Percentiles rank a stretch among this genome's conserved stretches.
phyloP scores from a whole-genome alignment of 2,797 vertebrate genomes.

The Florisuga fusca region DNA sequence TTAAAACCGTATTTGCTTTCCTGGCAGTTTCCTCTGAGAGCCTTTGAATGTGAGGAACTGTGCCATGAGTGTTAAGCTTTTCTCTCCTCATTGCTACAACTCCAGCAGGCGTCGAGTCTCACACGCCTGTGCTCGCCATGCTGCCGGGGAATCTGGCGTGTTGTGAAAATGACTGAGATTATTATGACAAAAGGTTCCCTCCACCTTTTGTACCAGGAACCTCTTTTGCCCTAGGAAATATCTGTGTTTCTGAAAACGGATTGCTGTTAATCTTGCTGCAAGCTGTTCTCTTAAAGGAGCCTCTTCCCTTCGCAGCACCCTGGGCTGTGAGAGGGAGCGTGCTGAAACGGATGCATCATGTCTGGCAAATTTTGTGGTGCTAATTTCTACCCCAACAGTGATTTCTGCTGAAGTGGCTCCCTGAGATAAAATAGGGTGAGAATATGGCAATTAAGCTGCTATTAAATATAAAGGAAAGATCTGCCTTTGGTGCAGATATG shows the following conservation, averaged over 20 bases:
- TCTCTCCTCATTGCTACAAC: constrained; percentile 5
- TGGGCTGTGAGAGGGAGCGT: background rate
- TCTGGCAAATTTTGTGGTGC: background rate
- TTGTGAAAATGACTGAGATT: background rate
- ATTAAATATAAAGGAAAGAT: background rate
- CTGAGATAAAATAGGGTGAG: background rate
- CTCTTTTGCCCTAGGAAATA: constrained; percentile 38
- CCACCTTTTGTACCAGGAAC: constrained; percentile 24
- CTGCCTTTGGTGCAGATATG: background rate
- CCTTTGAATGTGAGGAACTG: constrained; percentile 41
- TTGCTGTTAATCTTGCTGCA: background rate
- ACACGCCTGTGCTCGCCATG: background rate
- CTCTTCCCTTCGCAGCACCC: background rate
- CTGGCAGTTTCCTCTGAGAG: constrained; percentile 53
- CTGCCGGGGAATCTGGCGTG: background rate
- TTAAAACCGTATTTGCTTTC: constrained; percentile 67
- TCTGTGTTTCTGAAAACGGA: constrained; percentile 15
- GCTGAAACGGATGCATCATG: background rate
- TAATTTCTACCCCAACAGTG: background rate
- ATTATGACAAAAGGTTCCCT: constrained; percentile 28
- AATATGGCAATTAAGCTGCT: background rate
- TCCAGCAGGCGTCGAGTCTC: background rate
- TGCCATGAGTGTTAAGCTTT: constrained; percentile 45
- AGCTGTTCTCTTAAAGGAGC: background rate
- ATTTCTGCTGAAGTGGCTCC: background rate